Evolutionary conservation across 2,888 invertebrate genomes (phyloP), one percentile per base, ranked within the genome.

Genomic region (Oxyteleia sp.): DNA sequence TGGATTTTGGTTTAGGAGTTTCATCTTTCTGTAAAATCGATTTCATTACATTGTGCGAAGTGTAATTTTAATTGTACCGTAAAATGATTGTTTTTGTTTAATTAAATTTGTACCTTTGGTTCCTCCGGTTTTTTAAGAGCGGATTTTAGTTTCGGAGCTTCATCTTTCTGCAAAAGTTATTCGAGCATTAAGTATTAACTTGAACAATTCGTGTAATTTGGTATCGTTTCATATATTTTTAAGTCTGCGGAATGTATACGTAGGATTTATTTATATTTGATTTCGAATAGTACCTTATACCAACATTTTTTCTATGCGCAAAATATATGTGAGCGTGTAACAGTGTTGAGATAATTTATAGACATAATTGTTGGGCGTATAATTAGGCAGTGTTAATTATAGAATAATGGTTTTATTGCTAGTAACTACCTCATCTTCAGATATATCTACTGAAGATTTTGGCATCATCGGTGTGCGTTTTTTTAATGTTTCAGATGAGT

Each of bases 81-180:
- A 45, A 45, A 45, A 15, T 18, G 45, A n/a, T n/a, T n/a, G n/a
- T n/a, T n/a, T n/a, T n/a, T 23, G 47, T 47, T 47, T 47, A 47
- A 20, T 47, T 23, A 23, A 16, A 20, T 49, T 29, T 51, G 51
- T 71, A 71, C 69, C 57, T 71, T 71, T 59, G 69, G 47, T 47
- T 71, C 57, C 15, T 57, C 69, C 8, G 8, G 32, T 47, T 71
- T 71, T 4, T n/a, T 32, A 26, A 35, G 1, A 11, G 69, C 10
- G 7, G 68, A 1, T 45, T 57, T 71, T 15, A 29, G 53, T 47
- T 71, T 59, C 45, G 66, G 41, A 38, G 23, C 32, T 47, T 71
- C 57, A 13, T 57, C 57, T 15, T 71, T 57, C 57, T 71, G 69
- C 32, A 71, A 71, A 68, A 8, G 8, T 32, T 32, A 32, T 32